These are phyloP conservation scores for Tetranychus piercei DNA, from an alignment of 2,888 invertebrate genomes.

Conservation along the genomic window DNA sequence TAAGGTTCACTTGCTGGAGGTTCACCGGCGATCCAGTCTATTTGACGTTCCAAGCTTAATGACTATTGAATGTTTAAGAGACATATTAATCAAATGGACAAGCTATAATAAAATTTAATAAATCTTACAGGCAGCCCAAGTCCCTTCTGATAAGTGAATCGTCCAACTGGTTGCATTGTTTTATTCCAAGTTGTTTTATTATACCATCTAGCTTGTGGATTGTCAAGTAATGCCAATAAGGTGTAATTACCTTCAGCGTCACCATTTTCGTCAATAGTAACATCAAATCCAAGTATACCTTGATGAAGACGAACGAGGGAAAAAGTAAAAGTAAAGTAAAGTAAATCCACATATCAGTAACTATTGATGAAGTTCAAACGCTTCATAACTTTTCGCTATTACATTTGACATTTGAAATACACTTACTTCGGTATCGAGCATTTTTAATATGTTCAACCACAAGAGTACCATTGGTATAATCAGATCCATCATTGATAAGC, in stretches of 20 bases:
- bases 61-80: slow-evolving; percentile 19
- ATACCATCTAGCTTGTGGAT: neutral
- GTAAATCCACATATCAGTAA: neutral
- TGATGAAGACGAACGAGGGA: neutral
- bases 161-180: slow-evolving; percentile 47
- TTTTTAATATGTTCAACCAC: slow-evolving; percentile 2
- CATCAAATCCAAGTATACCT: slow-evolving; percentile 34
- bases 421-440: slow-evolving; percentile 7
- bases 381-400: no score
- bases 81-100: slow-evolving; percentile 15
- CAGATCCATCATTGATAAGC: slow-evolving; percentile 44
- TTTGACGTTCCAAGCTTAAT: slow-evolving; percentile 38
- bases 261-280: slow-evolving; percentile 61
- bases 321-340: neutral
- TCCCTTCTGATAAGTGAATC: slow-evolving; percentile 43
- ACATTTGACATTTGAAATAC: neutral
- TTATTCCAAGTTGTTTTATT: slow-evolving; percentile 25
- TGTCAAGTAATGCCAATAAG: slow-evolving; percentile 46
- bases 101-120: slow-evolving; percentile 32
- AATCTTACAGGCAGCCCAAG: slow-evolving; percentile 31
- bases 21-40: slow-evolving; percentile 50
- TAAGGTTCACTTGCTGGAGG: slow-evolving; percentile 57
- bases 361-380: no score
- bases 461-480: slow-evolving; percentile 7
- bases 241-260: slow-evolving; percentile 84